Conservation (phyloP, 2,888 invertebrate species). For the Dolichopus griseipennis region DNA sequence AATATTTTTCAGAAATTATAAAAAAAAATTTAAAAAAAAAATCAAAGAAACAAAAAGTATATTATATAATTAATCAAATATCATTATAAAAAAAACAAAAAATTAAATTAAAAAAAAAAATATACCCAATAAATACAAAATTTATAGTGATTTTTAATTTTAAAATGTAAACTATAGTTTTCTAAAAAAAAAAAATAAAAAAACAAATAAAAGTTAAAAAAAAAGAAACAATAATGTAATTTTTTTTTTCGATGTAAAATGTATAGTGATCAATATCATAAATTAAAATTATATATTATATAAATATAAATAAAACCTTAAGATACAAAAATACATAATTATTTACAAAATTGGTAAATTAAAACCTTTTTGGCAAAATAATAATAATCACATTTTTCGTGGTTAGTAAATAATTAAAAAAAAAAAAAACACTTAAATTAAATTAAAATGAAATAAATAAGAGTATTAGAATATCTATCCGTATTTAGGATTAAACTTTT, state of each 20-base stretch:
- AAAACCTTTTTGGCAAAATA: not conserved
- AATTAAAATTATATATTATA: not conserved
- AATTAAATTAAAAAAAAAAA: not conserved
- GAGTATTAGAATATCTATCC: not conserved
- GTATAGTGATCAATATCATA: too few relatives aligned
- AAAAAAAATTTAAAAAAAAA: not conserved
- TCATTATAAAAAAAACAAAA: too few relatives aligned
- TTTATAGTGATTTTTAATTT: too few relatives aligned
- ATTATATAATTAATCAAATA: not conserved
- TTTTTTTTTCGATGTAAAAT: too few relatives aligned
- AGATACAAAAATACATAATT: not conserved
- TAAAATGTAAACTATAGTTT: too few relatives aligned
- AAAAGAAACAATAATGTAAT: too few relatives aligned
- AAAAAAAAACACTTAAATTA: too few relatives aligned
- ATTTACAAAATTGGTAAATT: not conserved
- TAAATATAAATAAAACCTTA: not conserved
- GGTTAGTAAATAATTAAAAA: not conserved
- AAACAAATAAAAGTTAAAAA: too few relatives aligned
- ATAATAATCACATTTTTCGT: not conserved
- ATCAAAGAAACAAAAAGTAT: not conserved
- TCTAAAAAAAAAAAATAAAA: too few relatives aligned
- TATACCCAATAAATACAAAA: too few relatives aligned
- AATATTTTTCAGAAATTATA: not conserved
- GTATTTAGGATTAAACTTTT: not conserved
- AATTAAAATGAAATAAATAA: too few relatives aligned